phyloP scores from a whole-genome alignment of 2,113 vertebrate genomes.

The Corydoras sp. region DNA sequence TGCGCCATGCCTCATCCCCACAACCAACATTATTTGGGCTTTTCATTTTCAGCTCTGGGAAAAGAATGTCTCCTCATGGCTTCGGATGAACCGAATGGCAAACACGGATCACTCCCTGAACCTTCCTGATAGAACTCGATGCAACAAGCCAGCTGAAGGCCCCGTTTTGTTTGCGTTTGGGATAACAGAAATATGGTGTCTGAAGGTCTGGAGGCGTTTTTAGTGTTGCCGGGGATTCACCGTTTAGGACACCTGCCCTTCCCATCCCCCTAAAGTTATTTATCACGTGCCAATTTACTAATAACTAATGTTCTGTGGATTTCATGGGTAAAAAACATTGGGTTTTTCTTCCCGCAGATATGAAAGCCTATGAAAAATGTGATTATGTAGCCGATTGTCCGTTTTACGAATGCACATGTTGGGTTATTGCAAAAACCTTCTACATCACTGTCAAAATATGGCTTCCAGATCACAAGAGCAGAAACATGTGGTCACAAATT shows the following conservation, averaged over 20 bases:
- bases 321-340: too few species aligned
- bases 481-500: not conserved
- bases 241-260: slow-evolving; percentile 12
- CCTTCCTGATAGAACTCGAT: too few species aligned
- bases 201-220: not conserved
- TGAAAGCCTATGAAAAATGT: not conserved
- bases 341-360: too few species aligned
- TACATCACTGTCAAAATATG: not conserved
- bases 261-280: slow-evolving; percentile 1
- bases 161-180: too few species aligned
- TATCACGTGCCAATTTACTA: not conserved
- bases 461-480: not conserved
- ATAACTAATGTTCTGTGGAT: not conserved
- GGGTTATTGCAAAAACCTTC: not conserved
- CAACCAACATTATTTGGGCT: slow-evolving; percentile 33
- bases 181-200: too few species aligned
- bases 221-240: slow-evolving; percentile 31
- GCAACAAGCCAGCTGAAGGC: too few species aligned
- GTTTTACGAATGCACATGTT: not conserved
- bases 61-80: too few species aligned
- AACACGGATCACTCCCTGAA: too few species aligned
- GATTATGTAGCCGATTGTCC: not conserved
- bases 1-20: slow-evolving; percentile 33
- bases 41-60: slow-evolving; percentile 30
- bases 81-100: too few species aligned